phyloP scores from a whole-genome alignment of 1,140 invertebrate species.

The Triops longicaudatus region DNA sequence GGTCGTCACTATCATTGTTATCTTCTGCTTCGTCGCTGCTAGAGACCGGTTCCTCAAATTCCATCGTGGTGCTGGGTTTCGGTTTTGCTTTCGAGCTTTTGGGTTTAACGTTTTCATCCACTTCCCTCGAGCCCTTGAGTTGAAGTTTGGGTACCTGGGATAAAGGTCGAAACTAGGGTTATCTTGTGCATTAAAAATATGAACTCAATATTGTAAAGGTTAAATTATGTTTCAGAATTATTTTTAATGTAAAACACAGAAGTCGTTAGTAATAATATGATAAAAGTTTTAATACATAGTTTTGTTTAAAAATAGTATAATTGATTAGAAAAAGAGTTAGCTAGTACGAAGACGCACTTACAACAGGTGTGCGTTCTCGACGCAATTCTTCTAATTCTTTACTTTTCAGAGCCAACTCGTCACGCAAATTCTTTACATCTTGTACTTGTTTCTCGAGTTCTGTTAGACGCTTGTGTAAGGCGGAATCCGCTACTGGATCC shows the following conservation, averaged over 20 bases:
- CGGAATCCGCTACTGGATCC: background rate
- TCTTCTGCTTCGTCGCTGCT: slow-evolving; percentile 19
- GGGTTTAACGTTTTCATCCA: background rate
- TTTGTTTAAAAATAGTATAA: no score
- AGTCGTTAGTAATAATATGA: no score
- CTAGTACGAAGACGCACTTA: no score
- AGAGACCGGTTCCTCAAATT: background rate
- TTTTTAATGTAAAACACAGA: no score
- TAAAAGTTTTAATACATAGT: no score
- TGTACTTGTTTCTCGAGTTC: background rate
- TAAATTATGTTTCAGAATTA: no score
- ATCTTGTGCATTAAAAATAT: no score
- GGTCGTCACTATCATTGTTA: slow-evolving; percentile 22
- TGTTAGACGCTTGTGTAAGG: background rate
- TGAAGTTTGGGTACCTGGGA: background rate
- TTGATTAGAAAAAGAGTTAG: no score
- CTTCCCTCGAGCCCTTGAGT: background rate
- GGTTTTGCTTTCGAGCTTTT: background rate
- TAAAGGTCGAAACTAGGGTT: no score
- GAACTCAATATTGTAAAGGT: no score
- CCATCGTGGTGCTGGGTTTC: slow-evolving; percentile 6
- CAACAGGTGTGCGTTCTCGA: background rate
- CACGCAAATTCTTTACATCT: background rate
- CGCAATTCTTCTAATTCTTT: slow-evolving; percentile 2
- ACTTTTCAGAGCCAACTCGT: background rate